Percentiles rank a stretch among this genome's conserved stretches.
Evolutionary conservation across 2,113 vertebrate species (phyloP).

Genomic region (Myrmecophaga tridactyla): DNA sequence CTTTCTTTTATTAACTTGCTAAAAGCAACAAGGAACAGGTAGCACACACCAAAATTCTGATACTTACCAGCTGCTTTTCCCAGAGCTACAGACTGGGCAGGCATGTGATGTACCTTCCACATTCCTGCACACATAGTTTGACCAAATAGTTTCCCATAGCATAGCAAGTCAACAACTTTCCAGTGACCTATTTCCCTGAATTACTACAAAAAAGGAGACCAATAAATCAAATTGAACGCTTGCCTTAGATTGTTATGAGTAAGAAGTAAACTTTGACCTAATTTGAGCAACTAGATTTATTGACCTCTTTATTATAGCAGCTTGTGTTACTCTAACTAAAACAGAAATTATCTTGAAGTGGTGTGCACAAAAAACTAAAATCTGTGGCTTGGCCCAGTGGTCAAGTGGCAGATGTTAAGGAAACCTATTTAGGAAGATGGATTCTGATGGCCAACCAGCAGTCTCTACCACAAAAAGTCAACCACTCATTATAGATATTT

Average conservation of each 20-base stretch:
- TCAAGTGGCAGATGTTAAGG: neutral
- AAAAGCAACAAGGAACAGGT: neutral
- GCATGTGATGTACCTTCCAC: neutral
- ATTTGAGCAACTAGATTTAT: neutral
- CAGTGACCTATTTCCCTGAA: neutral
- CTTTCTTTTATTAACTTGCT: neutral
- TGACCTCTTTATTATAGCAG: neutral
- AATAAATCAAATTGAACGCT: neutral
- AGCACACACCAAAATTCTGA: neutral
- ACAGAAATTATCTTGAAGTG: neutral
- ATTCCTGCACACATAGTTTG: neutral
- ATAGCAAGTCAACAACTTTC: neutral
- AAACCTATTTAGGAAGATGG: neutral
- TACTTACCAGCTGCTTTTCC: neutral
- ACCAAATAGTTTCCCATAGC: neutral
- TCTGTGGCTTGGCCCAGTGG: neutral
- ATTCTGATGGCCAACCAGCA: neutral
- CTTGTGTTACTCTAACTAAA: neutral
- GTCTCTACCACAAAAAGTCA: neutral
- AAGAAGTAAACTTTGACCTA: neutral
- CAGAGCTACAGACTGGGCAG: no score
- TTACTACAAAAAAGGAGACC: neutral
- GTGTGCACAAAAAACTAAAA: neutral
- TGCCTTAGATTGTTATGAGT: neutral
- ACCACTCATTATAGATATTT: neutral